Base-by-base conservation (phyloP, 1,140 invertebrate species). In the Bombus vancouverensis region DNA sequence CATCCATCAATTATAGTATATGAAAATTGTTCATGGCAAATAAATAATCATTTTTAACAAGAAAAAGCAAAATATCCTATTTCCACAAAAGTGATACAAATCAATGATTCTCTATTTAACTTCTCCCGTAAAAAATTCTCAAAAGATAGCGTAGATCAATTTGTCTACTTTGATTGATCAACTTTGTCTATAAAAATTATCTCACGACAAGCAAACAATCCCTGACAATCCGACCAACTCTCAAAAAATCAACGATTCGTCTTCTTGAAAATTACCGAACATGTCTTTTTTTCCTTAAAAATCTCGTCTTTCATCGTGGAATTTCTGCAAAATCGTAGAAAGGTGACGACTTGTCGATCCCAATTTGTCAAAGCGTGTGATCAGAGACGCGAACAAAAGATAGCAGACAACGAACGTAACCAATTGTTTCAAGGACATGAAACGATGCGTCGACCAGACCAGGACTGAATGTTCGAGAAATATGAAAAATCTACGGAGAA, bases 381-480 rank as follows among this genome's bases (percentile, higher is more conserved):
- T 22, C 25, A 12, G n/a, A 18, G 15, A n/a, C 25, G 9, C 25
- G 59, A 22, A 73, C 42, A 47, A 77, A 32, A 22, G 42, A 34
- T 28, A 22, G 12, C 13, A 0, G 2, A 66, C 42, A 62, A 77
- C 25, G 59, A 57, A 82, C 75, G 66, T 65, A 57, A 37, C 57
- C 37, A 71, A 81, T 85, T 28, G 65, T 85, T 78, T 65, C 71
- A 84, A 83, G 83, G 85, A 18, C 39, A 57, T 71, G 75, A 22
- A 62, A 66, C 57, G 57, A 79, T 57, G 73, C 53, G 9, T 34
- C 22, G 34, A 5, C 28, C 68, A n/a, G 13, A 2, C 44, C 44
- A 47, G 44, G 8, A 15, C n/a, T 66, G 87, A 47, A 89, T 72
- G 73, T 83, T 76, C 32, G n/a, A 81, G 81, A 71, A 82, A 88